Conservation (phyloP, 1,140 invertebrate species). For the Delia radicum region DNA sequence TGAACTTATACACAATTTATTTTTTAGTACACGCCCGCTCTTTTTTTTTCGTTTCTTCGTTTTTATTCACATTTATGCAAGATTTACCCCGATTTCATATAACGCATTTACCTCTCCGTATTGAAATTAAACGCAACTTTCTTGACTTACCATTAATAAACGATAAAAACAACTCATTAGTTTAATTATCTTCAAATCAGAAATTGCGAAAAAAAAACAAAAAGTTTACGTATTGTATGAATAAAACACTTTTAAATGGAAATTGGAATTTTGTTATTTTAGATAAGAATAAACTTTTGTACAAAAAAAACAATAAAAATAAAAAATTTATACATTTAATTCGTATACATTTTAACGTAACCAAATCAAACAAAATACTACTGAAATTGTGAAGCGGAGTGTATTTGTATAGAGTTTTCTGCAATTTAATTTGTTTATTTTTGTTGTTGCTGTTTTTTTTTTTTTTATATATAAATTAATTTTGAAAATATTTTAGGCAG, state of each 20-base stretch:
- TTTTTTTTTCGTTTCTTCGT: too few relatives aligned
- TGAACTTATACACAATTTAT: too few relatives aligned
- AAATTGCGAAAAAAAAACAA: neutral
- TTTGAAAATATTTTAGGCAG: neutral
- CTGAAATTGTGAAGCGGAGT: neutral
- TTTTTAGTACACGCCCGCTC: too few relatives aligned
- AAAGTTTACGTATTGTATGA: neutral
- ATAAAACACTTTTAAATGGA: neutral
- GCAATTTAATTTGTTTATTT: too few relatives aligned
- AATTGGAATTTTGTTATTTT: neutral
- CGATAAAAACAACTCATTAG: neutral
- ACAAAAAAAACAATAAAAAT: neutral
- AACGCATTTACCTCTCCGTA: too few relatives aligned
- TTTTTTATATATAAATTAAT: neutral
- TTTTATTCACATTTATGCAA: too few relatives aligned
- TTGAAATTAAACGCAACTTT: too few relatives aligned
- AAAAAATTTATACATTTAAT: neutral
- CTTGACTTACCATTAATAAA: neutral
- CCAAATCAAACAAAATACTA: neutral
- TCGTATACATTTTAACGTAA: neutral
- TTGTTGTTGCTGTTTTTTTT: too few relatives aligned
- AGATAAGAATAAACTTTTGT: neutral
- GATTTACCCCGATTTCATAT: too few relatives aligned
- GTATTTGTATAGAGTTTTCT: neutral
- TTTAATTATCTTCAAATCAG: neutral